Base-by-base conservation (phyloP, 2,797 vertebrate genomes). In the Salmo trutta region DNA sequence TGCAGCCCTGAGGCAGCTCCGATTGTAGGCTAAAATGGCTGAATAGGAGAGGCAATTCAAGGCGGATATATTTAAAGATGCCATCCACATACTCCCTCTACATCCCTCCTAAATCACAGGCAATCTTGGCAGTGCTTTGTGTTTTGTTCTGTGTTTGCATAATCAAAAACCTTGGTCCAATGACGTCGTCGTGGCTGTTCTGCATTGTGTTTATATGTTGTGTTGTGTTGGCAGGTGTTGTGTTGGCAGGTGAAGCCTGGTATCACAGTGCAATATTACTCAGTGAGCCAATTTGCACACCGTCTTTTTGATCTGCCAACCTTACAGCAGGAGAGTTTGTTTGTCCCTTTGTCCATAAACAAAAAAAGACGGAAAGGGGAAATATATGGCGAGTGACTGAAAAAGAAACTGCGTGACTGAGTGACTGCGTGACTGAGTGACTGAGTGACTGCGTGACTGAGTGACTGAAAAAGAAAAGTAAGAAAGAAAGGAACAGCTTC, bases 271-370 rank as follows among this genome's bases (percentile, higher is more conserved):
- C 71, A 79, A 69, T 68, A 85, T 84, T 71, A 79, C 75, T 76
- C 73, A 54, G 53, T 74, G 71, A 54, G 77, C 24, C 16, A 72
- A 16, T 27, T 29, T 54, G n/a, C 4, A 2, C 41, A 12, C 82
- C 80, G 75, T 87, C 74, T 81, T 83, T 82, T 77, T 76, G 54
- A 85, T 85, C 80, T 74, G 73, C 68, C 17, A 7, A 69, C 70
- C 75, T 80, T 68, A 71, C 69, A 82, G 69, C 33, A 62, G 72
- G 33, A 77, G 80, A 79, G 66, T 79, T 77, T 27, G 41, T 77
- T 84, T 84, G 64, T 75, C 71, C 59, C 54, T 77, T 65, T 79
- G 77, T 70, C 81, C 86, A 77, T 88, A 47, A 47, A 88, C 83
- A 88, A 84, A 85, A 85, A 75, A 76, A 74, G 72, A 56, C 73